Evolutionary conservation across 1,140 invertebrate species (phyloP).

Genomic region (Lepidostoma basale): DNA sequence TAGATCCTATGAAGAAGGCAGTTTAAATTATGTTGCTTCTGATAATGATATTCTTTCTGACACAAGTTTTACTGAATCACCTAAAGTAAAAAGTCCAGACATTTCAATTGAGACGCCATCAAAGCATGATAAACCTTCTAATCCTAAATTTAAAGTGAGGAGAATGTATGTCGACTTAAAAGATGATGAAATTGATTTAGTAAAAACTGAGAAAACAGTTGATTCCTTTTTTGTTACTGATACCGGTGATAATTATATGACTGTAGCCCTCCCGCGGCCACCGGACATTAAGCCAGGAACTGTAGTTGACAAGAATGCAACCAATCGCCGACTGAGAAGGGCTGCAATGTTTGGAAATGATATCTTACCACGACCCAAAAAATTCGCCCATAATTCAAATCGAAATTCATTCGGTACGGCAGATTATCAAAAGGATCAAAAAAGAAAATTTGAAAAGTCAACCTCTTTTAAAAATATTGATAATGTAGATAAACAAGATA

Average conservation of each 20-base stretch:
- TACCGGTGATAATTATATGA: slow-evolving; percentile 63
- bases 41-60: neutral
- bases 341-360: slow-evolving; percentile 57
- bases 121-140: slow-evolving; percentile 3
- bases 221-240: slow-evolving; percentile 67
- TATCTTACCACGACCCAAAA: slow-evolving; percentile 48
- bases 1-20: neutral
- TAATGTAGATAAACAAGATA: neutral
- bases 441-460: slow-evolving; percentile 42
- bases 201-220: slow-evolving; percentile 47
- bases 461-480: slow-evolving; percentile 11
- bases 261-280: slow-evolving; percentile 57
- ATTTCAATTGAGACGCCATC: neutral
- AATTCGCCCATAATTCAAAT: slow-evolving; percentile 1
- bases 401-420: neutral
- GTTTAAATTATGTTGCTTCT: neutral
- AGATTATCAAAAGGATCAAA: neutral
- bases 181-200: slow-evolving; percentile 35
- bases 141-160: slow-evolving; percentile 33
- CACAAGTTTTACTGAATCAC: neutral
- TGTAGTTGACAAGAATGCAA: neutral
- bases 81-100: no score
- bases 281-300: slow-evolving; percentile 34
- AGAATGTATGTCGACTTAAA: slow-evolving; percentile 46
- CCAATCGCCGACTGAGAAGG: slow-evolving; percentile 54